phyloP scores from a whole-genome alignment of 2,888 invertebrate genomes.

The Patella ulyssiponensis region DNA sequence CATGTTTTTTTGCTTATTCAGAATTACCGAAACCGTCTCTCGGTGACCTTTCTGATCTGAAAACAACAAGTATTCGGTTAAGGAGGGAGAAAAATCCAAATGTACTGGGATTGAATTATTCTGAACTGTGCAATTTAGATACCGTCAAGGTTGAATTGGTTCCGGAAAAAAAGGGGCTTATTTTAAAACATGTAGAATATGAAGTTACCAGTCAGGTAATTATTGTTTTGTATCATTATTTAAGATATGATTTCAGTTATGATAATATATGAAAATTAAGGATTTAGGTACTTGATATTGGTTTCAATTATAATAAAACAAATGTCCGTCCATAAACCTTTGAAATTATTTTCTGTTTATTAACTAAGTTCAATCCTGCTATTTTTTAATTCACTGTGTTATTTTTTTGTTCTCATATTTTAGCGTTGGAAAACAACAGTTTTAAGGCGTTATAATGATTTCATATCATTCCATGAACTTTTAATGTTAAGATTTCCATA shows the following conservation, averaged over 20 bases:
- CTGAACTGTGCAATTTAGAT: conserved; percentile 69
- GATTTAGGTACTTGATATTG: background rate
- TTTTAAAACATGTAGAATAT: conserved; percentile 73
- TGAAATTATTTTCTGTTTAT: too few species aligned
- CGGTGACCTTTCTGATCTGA: conserved; percentile 69
- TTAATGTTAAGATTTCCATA: conserved; percentile 71
- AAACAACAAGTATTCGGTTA: conserved; percentile 61
- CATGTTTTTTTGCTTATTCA: conserved; percentile 40
- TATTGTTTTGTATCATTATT: background rate
- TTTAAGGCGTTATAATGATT: conserved; percentile 72
- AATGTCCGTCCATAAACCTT: too few species aligned
- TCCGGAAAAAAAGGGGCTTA: conserved; percentile 73
- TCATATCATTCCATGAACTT: conserved; percentile 71
- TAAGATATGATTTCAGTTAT: background rate
- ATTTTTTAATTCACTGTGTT: too few species aligned
- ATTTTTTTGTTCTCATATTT: conserved; percentile 26
- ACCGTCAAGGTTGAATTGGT: conserved; percentile 71
- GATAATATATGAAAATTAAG: background rate
- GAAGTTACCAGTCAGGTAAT: conserved; percentile 72
- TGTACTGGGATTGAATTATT: conserved; percentile 66
- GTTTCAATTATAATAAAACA: background rate
- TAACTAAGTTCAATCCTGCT: too few species aligned
- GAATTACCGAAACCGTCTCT: conserved; percentile 71
- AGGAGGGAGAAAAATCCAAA: conserved; percentile 67
- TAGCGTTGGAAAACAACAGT: conserved; percentile 70